phyloP scores from a whole-genome alignment of 2,113 vertebrate species.

The Polyodon spathula region DNA sequence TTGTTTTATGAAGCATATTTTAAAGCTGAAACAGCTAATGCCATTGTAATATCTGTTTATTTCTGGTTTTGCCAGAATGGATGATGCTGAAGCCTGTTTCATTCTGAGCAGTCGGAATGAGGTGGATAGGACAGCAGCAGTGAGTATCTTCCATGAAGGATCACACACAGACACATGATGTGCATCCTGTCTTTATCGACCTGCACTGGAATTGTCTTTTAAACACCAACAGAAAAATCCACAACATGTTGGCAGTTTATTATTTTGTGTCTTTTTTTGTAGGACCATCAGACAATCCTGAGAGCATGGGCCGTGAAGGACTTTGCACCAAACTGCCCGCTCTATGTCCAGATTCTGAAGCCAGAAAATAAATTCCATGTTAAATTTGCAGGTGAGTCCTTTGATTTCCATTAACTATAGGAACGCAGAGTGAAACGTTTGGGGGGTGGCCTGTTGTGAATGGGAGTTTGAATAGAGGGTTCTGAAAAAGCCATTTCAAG shows the following conservation, averaged over 20 bases:
- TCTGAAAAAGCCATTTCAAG: no score
- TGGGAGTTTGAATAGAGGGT: no score
- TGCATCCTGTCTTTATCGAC: no score
- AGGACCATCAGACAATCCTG: conserved; percentile 96
- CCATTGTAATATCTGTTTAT: conserved; percentile 13
- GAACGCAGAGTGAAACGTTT: no score
- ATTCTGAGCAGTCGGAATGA: conserved; percentile 92
- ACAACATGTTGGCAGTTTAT: no score
- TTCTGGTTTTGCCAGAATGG: conserved; percentile 66
- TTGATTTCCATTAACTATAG: not conserved
- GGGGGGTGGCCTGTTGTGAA: no score
- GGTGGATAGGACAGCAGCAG: conserved; percentile 88
- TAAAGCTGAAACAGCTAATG: not conserved
- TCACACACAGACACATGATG: no score
- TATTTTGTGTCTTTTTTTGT: conserved; percentile 29
- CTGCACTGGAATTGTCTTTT: not conserved
- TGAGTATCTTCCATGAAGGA: conserved; percentile 63
- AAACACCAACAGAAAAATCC: not conserved
- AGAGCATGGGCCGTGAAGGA: conserved; percentile 97
- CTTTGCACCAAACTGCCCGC: conserved; percentile 90
- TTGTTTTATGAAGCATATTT: no score
- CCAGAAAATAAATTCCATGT: conserved; percentile 97
- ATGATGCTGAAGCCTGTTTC: conserved; percentile 91
- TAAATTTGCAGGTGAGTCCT: conserved; percentile 85
- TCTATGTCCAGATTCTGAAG: conserved; percentile 93